Evolutionary conservation across 2,113 vertebrate species (phyloP).

Genomic region (Charina bottae): DNA sequence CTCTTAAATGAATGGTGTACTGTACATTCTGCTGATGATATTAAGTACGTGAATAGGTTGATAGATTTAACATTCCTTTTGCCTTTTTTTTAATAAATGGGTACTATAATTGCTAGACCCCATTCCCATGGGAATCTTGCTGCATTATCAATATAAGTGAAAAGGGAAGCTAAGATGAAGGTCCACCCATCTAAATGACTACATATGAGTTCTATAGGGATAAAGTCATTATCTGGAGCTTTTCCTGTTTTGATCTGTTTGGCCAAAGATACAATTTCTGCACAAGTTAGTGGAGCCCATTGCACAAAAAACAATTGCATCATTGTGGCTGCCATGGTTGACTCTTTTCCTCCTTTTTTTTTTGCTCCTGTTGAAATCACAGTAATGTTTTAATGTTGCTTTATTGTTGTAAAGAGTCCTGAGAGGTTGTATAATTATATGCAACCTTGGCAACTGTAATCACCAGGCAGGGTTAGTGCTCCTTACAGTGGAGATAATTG

Average conservation of each 20-base stretch:
- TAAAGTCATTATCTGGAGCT: background rate
- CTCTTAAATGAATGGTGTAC: too few relatives aligned
- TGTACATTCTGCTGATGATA: background rate
- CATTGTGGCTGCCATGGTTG: background rate
- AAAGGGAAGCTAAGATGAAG: background rate
- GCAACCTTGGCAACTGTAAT: background rate
- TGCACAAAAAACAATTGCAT: background rate
- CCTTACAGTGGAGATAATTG: background rate
- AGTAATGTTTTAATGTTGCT: background rate
- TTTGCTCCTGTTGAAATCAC: background rate
- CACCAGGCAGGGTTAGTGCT: background rate
- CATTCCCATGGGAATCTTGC: background rate
- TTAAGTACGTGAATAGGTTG: background rate
- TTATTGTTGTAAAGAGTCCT: background rate
- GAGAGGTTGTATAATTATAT: background rate
- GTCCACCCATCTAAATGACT: background rate
- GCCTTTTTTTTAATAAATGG: background rate
- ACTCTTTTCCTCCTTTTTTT: background rate
- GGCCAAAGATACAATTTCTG: background rate
- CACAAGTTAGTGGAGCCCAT: background rate
- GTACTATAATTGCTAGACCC: background rate
- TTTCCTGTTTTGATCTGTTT: background rate
- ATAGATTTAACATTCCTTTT: background rate
- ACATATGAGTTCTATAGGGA: background rate
- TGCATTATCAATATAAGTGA: background rate